These are phyloP conservation scores for Drosophila austrosaltans DNA, from an alignment of 2,888 invertebrate species.

Conservation along the genomic window DNA sequence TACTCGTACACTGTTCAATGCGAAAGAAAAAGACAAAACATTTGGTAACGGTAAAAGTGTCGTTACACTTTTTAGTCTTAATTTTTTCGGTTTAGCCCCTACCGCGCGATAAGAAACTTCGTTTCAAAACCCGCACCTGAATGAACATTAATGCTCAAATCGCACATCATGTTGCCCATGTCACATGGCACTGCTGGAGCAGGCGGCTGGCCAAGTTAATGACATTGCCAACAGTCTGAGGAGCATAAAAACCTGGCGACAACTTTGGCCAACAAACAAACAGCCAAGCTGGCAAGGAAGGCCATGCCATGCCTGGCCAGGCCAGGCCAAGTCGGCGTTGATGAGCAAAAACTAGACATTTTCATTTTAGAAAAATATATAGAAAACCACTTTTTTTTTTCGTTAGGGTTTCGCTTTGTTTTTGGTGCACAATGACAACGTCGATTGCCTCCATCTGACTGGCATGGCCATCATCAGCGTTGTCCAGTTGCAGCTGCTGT, in stretches of 20 bases:
- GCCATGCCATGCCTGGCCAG: slow-evolving; percentile 1
- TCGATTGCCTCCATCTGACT: slow-evolving; percentile 40
- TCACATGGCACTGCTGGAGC: slow-evolving; percentile 56
- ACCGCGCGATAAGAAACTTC: too few relatives aligned
- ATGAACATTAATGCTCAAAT: slow-evolving; percentile 80
- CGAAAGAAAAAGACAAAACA: too few relatives aligned
- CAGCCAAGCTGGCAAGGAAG: slow-evolving; percentile 42
- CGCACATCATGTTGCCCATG: slow-evolving; percentile 80
- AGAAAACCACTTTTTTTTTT: slow-evolving; percentile 78
- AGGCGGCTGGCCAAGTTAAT: slow-evolving; percentile 71
- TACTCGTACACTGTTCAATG: too few relatives aligned
- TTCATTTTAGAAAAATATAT: slow-evolving; percentile 81
- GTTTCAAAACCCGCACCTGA: slow-evolving; percentile 50
- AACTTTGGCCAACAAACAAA: slow-evolving; percentile 79
- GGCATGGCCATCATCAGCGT: slow-evolving; percentile 65
- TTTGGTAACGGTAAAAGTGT: too few relatives aligned
- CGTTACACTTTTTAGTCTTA: too few relatives aligned
- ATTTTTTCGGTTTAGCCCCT: too few relatives aligned
- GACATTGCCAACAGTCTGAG: slow-evolving; percentile 66
- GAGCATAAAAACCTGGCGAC: slow-evolving; percentile 60
- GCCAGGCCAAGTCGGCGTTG: slow-evolving; percentile 56
- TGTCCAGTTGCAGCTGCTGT: slow-evolving; percentile 52
- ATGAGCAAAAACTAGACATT: slow-evolving; percentile 80
- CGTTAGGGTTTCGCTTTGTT: slow-evolving; percentile 40
- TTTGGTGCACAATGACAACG: slow-evolving; percentile 34